Percentiles rank a stretch among this genome's conserved stretches.
These are phyloP conservation scores for Stegastes partitus DNA, from an alignment of 2,113 vertebrate species.

Conservation along the genomic window DNA sequence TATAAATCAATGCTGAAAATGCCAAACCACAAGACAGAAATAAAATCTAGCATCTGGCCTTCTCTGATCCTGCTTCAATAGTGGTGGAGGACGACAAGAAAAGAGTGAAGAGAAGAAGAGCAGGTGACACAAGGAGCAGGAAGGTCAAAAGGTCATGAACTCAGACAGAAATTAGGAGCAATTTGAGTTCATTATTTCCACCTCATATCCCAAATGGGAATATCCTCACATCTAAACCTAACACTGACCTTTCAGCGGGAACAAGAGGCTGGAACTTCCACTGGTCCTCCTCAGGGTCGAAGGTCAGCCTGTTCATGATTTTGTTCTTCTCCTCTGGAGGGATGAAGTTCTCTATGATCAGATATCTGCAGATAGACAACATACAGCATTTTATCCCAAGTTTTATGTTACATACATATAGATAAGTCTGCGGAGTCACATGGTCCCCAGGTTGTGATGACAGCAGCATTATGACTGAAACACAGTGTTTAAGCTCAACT, in stretches of 20 bases:
- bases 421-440: neutral
- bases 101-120: no score
- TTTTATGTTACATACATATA: neutral
- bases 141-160: no score
- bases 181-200: no score
- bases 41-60: neutral
- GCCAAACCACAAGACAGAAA: neutral
- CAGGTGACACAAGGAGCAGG: no score
- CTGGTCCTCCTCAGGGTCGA: conserved; percentile 95
- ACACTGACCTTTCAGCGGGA: conserved; percentile 88
- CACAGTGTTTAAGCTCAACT: no score
- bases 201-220: neutral
- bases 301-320: conserved; percentile 96
- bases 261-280: conserved; percentile 97
- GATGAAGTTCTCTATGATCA: conserved; percentile 99
- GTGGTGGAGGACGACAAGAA: no score
- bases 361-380: conserved; percentile 85
- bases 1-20: conserved; percentile 7
- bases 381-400: neutral
- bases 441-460: neutral
- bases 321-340: conserved; percentile 99
- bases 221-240: neutral
- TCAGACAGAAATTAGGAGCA: no score
- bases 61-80: no score
- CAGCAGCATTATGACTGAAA: neutral